phyloP scores from a whole-genome alignment of 37 sponge, comb jelly and placozoan species.

The Crambe crambe region DNA sequence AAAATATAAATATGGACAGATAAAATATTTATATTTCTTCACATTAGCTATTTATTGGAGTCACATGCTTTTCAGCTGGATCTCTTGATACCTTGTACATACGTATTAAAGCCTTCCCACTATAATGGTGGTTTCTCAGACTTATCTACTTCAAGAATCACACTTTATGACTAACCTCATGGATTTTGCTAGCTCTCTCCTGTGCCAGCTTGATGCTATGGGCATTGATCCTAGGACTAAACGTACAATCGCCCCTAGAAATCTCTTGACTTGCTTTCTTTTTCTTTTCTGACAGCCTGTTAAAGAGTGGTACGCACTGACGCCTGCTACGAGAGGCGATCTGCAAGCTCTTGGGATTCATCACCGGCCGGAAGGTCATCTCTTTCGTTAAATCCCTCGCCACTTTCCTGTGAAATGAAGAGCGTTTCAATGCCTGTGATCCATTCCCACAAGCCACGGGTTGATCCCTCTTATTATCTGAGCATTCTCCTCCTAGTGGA shows the following conservation, averaged over 20 bases:
- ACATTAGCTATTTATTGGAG: too few species aligned
- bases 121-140: too few species aligned
- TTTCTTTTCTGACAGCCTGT: conserved; percentile 18
- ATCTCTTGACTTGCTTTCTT: not conserved
- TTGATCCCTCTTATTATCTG: too few species aligned
- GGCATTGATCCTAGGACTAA: conserved; percentile 66
- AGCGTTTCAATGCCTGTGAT: not conserved
- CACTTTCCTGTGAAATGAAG: conserved; percentile 13
- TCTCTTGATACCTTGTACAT: too few species aligned
- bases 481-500: too few species aligned
- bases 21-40: too few species aligned
- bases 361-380: conserved; percentile 51
- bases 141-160: too few species aligned
- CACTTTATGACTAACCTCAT: conserved; percentile 32
- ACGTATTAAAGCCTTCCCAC: too few species aligned
- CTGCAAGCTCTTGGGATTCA: conserved; percentile 51
- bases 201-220: conserved; percentile 54
- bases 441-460: too few species aligned
- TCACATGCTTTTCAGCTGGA: too few species aligned
- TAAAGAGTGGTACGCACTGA: conserved; percentile 7
- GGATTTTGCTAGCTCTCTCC: conserved; percentile 37
- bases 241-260: conserved; percentile 35
- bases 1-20: too few species aligned
- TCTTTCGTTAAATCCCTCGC: conserved; percentile 39
- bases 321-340: conserved; percentile 20